Evolutionary conservation across 2,888 invertebrate species (phyloP).

Genomic region (Andrena minutula): DNA sequence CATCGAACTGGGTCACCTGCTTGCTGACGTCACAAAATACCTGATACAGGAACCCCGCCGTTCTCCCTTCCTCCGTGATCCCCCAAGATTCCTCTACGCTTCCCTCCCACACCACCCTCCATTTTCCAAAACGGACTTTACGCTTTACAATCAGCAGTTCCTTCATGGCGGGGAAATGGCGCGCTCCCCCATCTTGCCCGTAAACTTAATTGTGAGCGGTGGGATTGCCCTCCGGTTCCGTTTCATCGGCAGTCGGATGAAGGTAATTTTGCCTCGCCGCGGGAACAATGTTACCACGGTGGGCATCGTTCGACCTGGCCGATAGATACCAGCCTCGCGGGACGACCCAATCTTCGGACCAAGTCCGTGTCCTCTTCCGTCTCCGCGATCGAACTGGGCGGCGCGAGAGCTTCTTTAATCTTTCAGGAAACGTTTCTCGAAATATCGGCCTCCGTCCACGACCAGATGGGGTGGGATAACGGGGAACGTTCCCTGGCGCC

Average conservation of each 20-base stretch:
- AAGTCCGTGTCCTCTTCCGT: constrained; percentile 24
- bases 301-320: constrained; percentile 23
- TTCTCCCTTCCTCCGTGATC: background rate
- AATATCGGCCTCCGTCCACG: background rate
- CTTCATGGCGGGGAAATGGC: constrained; percentile 40
- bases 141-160: constrained; percentile 40
- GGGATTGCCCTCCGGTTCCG: constrained; percentile 57
- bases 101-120: background rate
- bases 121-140: constrained; percentile 7
- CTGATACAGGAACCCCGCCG: constrained; percentile 13
- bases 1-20: constrained; percentile 28
- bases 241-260: constrained; percentile 48
- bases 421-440: background rate
- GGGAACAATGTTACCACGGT: constrained; percentile 40
- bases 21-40: constrained; percentile 10
- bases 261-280: constrained; percentile 37
- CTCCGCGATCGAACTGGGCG: background rate
- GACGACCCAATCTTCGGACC: constrained; percentile 47
- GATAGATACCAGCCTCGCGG: constrained; percentile 37
- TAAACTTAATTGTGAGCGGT: constrained; percentile 62
- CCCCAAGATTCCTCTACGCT: background rate
- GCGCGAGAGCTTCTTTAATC: constrained; percentile 32
- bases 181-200: constrained; percentile 36
- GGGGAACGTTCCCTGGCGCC: background rate
- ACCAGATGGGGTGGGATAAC: background rate